Evolutionary conservation across 2,797 vertebrate genomes (phyloP), one percentile per base, ranked within the genome.

Genomic region (Oreochromis mossambicus): DNA sequence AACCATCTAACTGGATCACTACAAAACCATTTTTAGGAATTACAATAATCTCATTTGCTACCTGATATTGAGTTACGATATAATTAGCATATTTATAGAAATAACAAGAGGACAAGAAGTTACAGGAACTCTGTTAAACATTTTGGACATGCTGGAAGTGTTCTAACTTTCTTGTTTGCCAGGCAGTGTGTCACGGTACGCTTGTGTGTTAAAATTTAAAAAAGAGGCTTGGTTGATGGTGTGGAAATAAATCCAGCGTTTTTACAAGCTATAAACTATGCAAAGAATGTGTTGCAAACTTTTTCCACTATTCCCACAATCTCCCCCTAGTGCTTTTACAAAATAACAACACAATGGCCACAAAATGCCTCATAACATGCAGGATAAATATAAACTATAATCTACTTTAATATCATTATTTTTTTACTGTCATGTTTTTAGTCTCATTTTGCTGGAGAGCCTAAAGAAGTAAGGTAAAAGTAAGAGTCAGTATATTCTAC

Each of bases 331-430:
- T 86, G 24, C 13, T 9, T 26, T 81, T 32, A 79, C 66, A 82
- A 86, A 82, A 82, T 56, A 81, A 75, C 14, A 76, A 79, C 19
- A 81, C n/a, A 77, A 34, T 43, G 10, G 8, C 77, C 51, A 76
- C 79, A 87, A 84, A 92, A 91, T 84, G 86, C 87, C 83, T 87
- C 38, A 81, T 77, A 77, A 87, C 17, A 75, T 81, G 21, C 29
- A 55, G 7, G 6, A 50, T 32, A 75, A 75, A 75, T 9, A 79
- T 51, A 61, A 80, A 77, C 54, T 81, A 24, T 14, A 58, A 34
- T 13, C 51, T 24, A 76, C 34, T 63, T 61, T 36, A 63, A 63
- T 63, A 36, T 63, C 29, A 7, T 54, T 3, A 55, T 58, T 58
- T 19, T 17, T 63, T n/a, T 63, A n/a, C 6, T 63, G 58, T 13